These are phyloP conservation scores for Orussus abietinus DNA, from an alignment of 1,140 invertebrate species.

Conservation along the genomic window DNA sequence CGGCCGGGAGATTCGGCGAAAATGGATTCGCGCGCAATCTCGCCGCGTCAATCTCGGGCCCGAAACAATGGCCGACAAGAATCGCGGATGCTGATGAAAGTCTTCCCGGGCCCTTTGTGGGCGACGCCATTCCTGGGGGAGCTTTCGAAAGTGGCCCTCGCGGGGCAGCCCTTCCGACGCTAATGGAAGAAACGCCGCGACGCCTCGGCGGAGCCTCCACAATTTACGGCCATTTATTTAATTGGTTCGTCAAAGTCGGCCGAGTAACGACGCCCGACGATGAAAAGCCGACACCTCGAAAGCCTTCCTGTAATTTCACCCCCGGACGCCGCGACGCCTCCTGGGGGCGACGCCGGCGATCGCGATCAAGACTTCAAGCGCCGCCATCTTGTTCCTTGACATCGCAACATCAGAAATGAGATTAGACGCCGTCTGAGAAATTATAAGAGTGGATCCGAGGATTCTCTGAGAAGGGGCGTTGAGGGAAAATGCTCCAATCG, in stretches of 20 bases:
- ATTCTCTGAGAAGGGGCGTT: too few species aligned
- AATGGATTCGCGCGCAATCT: too few species aligned
- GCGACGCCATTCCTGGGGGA: slow-evolving; percentile 13
- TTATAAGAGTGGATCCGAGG: too few species aligned
- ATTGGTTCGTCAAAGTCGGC: slow-evolving; percentile 31
- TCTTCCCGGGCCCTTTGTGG: slow-evolving; percentile 33
- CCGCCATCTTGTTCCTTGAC: too few species aligned
- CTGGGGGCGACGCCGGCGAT: too few species aligned
- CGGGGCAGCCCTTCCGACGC: slow-evolving; percentile 13
- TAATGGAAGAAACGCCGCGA: slow-evolving; percentile 33
- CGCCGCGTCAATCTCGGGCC: slow-evolving; percentile 23
- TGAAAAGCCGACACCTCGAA: slow-evolving; percentile 28
- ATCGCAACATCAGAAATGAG: too few species aligned
- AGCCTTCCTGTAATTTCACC: too few species aligned
- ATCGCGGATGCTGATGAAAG: slow-evolving; percentile 31
- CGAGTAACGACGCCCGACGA: slow-evolving; percentile 18
- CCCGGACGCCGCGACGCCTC: too few species aligned
- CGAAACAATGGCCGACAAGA: slow-evolving; percentile 21
- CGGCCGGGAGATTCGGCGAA: too few species aligned
- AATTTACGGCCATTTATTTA: slow-evolving; percentile 37
- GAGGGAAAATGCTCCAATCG: too few species aligned
- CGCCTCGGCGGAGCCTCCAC: slow-evolving; percentile 13
- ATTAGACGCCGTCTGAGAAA: too few species aligned
- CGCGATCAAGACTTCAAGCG: too few species aligned
- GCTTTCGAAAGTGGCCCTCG: slow-evolving; percentile 24